phyloP scores from a whole-genome alignment of 2,113 vertebrate species.

The Panthera uncia region DNA sequence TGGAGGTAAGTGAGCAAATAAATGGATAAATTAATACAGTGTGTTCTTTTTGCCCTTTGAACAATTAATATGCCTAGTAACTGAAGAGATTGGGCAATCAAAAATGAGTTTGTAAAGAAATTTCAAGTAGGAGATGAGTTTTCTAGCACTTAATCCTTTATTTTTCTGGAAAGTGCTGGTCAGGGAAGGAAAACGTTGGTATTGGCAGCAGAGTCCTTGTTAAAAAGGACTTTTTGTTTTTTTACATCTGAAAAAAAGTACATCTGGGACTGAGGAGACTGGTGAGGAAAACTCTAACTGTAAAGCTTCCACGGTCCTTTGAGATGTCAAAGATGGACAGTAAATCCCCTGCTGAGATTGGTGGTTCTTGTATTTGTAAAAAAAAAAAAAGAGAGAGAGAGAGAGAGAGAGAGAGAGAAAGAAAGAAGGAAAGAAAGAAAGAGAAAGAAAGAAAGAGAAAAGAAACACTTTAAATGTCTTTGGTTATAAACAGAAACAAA shows the following conservation, averaged over 20 bases:
- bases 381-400: not conserved
- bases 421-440: not conserved
- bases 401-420: not conserved
- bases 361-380: not conserved
- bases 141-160: not conserved
- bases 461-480: not conserved
- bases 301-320: not conserved
- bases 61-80: not conserved
- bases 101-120: not conserved
- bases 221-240: not conserved
- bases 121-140: not conserved
- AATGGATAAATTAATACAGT: not conserved
- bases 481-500: not conserved
- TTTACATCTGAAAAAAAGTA: not conserved
- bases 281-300: not conserved
- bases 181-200: not conserved
- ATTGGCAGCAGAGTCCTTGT: not conserved
- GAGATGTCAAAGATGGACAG: not conserved
- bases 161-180: not conserved
- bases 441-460: not conserved
- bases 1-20: not conserved
- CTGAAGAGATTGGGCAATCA: not conserved
- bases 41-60: not conserved
- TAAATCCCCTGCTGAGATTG: not conserved
- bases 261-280: not conserved